Percentiles rank a stretch among this genome's conserved stretches.
phyloP scores from a whole-genome alignment of 2,888 invertebrate species.

The Metacarcinus magister region DNA sequence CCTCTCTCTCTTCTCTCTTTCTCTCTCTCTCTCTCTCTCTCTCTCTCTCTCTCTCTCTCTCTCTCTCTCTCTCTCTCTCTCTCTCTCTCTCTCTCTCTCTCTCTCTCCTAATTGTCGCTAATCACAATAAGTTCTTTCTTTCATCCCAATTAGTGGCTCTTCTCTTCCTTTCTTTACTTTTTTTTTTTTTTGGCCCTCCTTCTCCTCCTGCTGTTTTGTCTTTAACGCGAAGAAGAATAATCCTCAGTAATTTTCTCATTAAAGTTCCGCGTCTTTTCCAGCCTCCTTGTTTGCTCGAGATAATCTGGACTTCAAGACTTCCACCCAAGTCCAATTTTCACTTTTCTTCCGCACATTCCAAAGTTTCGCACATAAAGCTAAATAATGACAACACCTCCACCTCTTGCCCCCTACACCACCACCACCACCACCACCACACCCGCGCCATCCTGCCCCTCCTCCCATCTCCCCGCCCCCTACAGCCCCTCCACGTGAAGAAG shows the following conservation, averaged over 20 bases:
- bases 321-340: background rate
- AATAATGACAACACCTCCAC: constrained; percentile 28
- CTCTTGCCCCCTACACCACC: too few relatives aligned
- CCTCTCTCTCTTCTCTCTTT: background rate
- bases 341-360: constrained; percentile 37
- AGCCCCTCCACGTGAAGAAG: too few relatives aligned
- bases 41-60: constrained; percentile 47
- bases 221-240: background rate
- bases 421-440: too few relatives aligned
- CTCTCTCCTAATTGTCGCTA: constrained; percentile 41
- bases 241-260: constrained; percentile 28
- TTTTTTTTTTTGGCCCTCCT: background rate
- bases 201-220: background rate
- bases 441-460: too few relatives aligned
- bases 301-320: constrained; percentile 21
- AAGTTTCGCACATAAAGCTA: background rate
- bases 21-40: constrained; percentile 52
- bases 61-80: constrained; percentile 45
- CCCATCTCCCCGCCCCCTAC: too few relatives aligned
- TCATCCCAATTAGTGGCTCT: background rate
- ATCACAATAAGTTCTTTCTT: constrained; percentile 3
- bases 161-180: background rate
- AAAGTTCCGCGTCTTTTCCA: constrained; percentile 29
- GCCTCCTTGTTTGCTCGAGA: constrained; percentile 34
- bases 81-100: constrained; percentile 44